These are phyloP conservation scores for Muscina levida DNA, from an alignment of 2,888 invertebrate species.

Conservation along the genomic window DNA sequence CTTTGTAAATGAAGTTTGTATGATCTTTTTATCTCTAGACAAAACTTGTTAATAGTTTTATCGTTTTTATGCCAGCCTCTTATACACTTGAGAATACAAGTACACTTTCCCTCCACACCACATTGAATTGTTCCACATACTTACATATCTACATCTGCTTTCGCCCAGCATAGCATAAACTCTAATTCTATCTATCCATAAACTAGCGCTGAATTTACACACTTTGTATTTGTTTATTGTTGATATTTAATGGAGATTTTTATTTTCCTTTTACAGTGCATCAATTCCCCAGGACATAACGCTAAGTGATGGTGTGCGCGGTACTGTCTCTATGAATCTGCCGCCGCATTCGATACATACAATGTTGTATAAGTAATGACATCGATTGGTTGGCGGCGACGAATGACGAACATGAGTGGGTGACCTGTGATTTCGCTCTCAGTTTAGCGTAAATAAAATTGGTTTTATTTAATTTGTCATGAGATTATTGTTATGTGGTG, in stretches of 20 bases:
- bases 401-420: too few relatives aligned
- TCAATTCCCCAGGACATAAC: slow-evolving; percentile 72
- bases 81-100: slow-evolving; percentile 53
- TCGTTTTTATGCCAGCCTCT: slow-evolving; percentile 15
- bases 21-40: slow-evolving; percentile 23
- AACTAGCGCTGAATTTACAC: background rate
- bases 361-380: slow-evolving; percentile 78
- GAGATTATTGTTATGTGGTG: too few relatives aligned
- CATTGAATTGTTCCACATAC: slow-evolving; percentile 17
- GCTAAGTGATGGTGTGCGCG: slow-evolving; percentile 78
- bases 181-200: too few relatives aligned
- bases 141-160: slow-evolving; percentile 9
- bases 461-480: too few relatives aligned
- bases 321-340: slow-evolving; percentile 75
- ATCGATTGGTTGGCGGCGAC: too few relatives aligned
- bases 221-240: background rate
- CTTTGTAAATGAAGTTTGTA: slow-evolving; percentile 9
- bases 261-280: slow-evolving; percentile 74
- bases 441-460: too few relatives aligned
- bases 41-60: slow-evolving; percentile 40
- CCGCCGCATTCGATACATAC: slow-evolving; percentile 80
- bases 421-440: too few relatives aligned
- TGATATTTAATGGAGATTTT: slow-evolving; percentile 31
- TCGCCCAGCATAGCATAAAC: too few relatives aligned
- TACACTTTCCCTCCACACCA: slow-evolving; percentile 22